Evolutionary conservation across 2,113 vertebrate genomes (phyloP), one percentile per base, ranked within the genome.

Genomic region (Apus apus): DNA sequence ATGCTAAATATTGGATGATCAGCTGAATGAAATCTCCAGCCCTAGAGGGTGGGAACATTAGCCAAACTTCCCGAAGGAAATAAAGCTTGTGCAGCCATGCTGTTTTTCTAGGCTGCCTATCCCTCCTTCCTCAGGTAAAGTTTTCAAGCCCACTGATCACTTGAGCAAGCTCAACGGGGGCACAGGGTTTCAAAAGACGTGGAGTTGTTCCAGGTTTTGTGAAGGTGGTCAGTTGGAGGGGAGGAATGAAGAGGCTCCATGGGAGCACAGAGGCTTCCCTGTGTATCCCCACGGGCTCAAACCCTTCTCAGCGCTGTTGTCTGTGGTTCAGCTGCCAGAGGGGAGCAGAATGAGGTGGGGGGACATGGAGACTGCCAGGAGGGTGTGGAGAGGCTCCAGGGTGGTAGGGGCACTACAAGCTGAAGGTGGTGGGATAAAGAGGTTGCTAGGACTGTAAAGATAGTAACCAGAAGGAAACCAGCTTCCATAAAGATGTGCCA

Each of bases 201-300:
- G 20, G 30, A 77, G 25, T 4, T 48, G 14, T 66, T 84, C 19
- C 46, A 40, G 15, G 25, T 18, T 77, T 73, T 26, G 12, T 21
- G 34, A 61, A 53, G 27, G n/a, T 19, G 8, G 3, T 36, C 1
- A 2, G 25, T 34, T 0, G 0, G 51, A 73, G 20, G 18, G 19
- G 21, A 66, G 30, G 54, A 68, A n/a, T 0, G 2, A 73, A 66
- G 61, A n/a, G 14, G 48, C 19, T 75, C 79, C 36, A 25, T 30
- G 58, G 75, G 53, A 56, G 38, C 12, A 17, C 2, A 26, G 19
- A 2, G 11, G 7, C 16, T 78, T 65, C 11, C 48, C 23, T 1
- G 0, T 17, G n/a, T 10, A 29, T 50, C 0, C 1, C 29, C 3
- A 0, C 3, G 13, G n/a, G 13, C 36, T 85, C 21, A 12, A 38